Percentiles rank a stretch among this genome's conserved stretches.
Evolutionary conservation across 2,888 invertebrate genomes (phyloP).

Genomic region (Hololepta plana): DNA sequence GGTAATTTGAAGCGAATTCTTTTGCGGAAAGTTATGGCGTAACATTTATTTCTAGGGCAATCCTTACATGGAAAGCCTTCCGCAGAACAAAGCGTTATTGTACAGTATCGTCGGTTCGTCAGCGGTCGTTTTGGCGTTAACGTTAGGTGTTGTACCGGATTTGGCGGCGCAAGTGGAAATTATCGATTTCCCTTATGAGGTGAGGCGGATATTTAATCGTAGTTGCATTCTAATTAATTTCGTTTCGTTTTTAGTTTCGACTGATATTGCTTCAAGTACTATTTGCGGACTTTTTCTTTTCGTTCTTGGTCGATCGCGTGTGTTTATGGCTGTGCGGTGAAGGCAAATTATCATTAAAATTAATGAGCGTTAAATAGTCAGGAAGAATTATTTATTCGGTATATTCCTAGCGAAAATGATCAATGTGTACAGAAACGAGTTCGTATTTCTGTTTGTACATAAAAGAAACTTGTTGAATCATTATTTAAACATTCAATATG

Average conservation of each 20-base stretch:
- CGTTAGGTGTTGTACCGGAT: conserved; percentile 71
- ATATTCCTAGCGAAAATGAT: no score
- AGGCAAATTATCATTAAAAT: conserved; percentile 32
- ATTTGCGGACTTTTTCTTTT: conserved; percentile 68
- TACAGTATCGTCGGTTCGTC: conserved; percentile 79
- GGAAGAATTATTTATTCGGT: no score
- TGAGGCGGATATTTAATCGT: conserved; percentile 30
- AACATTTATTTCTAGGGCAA: conserved; percentile 52
- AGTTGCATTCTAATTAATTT: no score
- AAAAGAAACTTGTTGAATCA: no score
- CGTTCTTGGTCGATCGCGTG: conserved; percentile 67
- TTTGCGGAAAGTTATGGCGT: neutral
- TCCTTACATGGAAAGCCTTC: conserved; percentile 95
- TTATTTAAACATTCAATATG: no score
- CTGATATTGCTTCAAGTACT: conserved; percentile 66
- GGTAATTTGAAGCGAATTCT: conserved; percentile 37
- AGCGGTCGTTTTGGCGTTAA: conserved; percentile 63
- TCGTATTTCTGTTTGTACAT: no score
- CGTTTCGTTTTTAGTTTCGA: conserved; percentile 61
- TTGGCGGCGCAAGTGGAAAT: conserved; percentile 85
- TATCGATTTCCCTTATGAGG: conserved; percentile 81
- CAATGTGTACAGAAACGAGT: no score
- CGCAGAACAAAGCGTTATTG: conserved; percentile 79
- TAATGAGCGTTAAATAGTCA: no score
- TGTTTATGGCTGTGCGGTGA: conserved; percentile 79